Conservation (phyloP, 1,140 invertebrate genomes). For the Macrobrachium rosenbergii region DNA sequence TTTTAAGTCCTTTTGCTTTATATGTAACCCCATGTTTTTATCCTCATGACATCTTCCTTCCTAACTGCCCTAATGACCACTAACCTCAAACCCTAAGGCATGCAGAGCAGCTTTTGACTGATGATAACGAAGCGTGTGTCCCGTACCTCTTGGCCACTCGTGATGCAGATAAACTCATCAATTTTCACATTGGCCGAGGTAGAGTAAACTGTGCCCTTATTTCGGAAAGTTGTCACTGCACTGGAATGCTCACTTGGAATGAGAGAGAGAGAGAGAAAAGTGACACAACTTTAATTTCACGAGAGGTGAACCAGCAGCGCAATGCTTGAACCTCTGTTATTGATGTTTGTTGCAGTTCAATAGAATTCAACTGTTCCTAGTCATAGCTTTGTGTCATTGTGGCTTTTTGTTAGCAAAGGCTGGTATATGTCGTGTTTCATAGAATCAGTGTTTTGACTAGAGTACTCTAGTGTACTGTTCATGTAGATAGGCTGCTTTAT, state of each 20-base stretch:
- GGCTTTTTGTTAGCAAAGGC: constrained; percentile 22
- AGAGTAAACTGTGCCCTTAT: constrained; percentile 47
- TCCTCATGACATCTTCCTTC: constrained; percentile 26
- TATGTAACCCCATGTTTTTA: constrained; percentile 50
- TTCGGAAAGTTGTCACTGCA: constrained; percentile 53
- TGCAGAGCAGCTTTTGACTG: constrained; percentile 68
- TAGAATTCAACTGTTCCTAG: too few relatives aligned
- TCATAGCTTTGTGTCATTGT: not conserved
- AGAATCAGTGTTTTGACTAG: too few relatives aligned
- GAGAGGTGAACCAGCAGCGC: constrained; percentile 44
- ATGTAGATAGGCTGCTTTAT: too few relatives aligned
- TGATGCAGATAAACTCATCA: constrained; percentile 68
- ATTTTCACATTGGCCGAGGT: constrained; percentile 68
- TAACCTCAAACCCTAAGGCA: constrained; percentile 68
- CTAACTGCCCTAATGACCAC: constrained; percentile 19
- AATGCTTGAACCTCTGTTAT: constrained; percentile 46
- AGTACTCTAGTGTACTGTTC: too few relatives aligned
- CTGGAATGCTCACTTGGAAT: constrained; percentile 52
- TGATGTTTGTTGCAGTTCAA: constrained; percentile 1
- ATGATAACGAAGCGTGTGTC: constrained; percentile 69
- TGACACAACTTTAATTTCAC: constrained; percentile 39
- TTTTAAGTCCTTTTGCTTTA: constrained; percentile 46
- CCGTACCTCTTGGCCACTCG: constrained; percentile 69
- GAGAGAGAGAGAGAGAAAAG: constrained; percentile 7
- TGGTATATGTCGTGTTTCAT: not conserved